Evolutionary conservation across 2,113 vertebrate species (phyloP).

Genomic region (Neogale vison): DNA sequence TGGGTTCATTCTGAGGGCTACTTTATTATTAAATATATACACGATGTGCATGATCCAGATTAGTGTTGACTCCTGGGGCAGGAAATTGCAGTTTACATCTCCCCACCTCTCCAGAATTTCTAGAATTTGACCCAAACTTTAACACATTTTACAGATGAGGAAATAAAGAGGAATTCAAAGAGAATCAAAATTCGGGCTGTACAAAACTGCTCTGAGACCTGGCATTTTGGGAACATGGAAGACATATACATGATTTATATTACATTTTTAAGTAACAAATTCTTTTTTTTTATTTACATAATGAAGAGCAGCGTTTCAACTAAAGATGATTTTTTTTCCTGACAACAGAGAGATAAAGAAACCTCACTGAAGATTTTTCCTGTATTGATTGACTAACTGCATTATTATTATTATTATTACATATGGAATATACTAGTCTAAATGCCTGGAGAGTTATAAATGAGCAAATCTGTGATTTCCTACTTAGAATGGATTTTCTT

Average conservation of each 20-base stretch:
- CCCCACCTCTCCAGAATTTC: not conserved
- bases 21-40: slow-evolving; percentile 27
- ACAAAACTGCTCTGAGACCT: not conserved
- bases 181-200: not conserved
- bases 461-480: slow-evolving; percentile 32
- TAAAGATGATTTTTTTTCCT: not conserved
- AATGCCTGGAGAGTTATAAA: not conserved
- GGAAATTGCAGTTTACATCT: not conserved
- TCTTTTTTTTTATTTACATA: not conserved
- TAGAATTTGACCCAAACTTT: not conserved
- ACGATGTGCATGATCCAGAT: not conserved
- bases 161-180: slow-evolving; percentile 25
- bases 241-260: not conserved
- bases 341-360: not conserved
- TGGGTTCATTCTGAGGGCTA: not conserved
- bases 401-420: not conserved
- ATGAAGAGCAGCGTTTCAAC: not conserved
- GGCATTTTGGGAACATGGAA: not conserved
- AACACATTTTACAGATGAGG: slow-evolving; percentile 7
- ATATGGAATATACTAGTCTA: not conserved
- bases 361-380: not conserved
- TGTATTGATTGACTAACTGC: not conserved
- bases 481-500: slow-evolving; percentile 3
- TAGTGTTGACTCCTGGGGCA: not conserved
- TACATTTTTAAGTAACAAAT: not conserved